These are phyloP conservation scores for Xyliphius kryptos DNA, from an alignment of 2,113 vertebrate species.

Conservation along the genomic window DNA sequence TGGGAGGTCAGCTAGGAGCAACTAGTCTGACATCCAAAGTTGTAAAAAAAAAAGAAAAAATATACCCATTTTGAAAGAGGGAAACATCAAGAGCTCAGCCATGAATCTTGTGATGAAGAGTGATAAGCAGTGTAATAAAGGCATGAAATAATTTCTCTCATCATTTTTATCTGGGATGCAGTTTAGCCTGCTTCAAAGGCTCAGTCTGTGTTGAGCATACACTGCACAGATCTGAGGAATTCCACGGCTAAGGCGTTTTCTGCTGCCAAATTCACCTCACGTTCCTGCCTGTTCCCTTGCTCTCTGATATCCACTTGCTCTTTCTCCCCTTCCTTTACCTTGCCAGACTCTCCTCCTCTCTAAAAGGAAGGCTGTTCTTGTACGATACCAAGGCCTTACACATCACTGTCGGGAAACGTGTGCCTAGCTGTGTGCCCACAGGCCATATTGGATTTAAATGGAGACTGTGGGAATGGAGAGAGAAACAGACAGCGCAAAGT, in stretches of 20 bases:
- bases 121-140: slow-evolving; percentile 20
- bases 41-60: too few species aligned
- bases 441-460: slow-evolving; percentile 19
- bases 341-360: slow-evolving; percentile 11
- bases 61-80: background rate
- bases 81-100: background rate
- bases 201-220: slow-evolving; percentile 1
- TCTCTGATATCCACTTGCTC: background rate
- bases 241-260: slow-evolving; percentile 6
- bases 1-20: background rate
- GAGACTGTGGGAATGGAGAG: slow-evolving; percentile 17
- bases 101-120: slow-evolving; percentile 1
- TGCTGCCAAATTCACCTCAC: background rate
- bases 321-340: slow-evolving; percentile 2
- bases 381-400: slow-evolving; percentile 27
- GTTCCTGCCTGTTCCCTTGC: background rate
- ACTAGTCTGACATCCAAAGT: background rate
- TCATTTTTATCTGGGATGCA: slow-evolving; percentile 20
- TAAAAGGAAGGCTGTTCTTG: slow-evolving; percentile 18
- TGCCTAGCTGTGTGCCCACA: slow-evolving; percentile 24
- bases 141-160: slow-evolving; percentile 11
- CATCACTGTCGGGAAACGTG: slow-evolving; percentile 31
- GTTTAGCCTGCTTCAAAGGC: slow-evolving; percentile 34
- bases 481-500: background rate
- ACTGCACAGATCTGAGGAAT: slow-evolving; percentile 18